Evolutionary conservation across 2,113 vertebrate genomes (phyloP), one percentile per base, ranked within the genome.

Genomic region (Vimba vimba): DNA sequence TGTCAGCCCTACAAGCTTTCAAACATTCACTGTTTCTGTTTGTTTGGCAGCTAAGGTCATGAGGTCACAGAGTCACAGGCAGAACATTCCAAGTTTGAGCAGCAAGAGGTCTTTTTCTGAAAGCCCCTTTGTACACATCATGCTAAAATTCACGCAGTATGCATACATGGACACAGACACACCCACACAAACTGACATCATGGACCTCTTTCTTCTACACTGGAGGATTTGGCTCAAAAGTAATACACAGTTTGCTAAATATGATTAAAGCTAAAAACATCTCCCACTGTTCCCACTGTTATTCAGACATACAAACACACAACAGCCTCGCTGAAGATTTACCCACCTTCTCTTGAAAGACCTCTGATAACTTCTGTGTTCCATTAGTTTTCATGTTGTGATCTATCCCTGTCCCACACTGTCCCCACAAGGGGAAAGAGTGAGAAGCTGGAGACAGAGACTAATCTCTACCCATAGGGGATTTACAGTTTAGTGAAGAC

Each of bases 291-390:
- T 23, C 5, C n/a, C 43, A 76, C 0, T 33, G 17, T 33, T 64
- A 79, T 60, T 47, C 15, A 52, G 13, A 71, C 27, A 47, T 74
- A 66, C 39, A 62, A 10, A 45, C 66, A 76, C 85, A 82, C 30
- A 76, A 68, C 17, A 85, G 7, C 11, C 84, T 43, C 52, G 39
- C 17, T 11, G 13, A 55, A 57, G 50, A 33, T 88, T 27, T 77
- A 91, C 93, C 64, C 85, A 94, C 93, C 92, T 94, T 93, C 74
- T 90, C 86, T 79, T 83, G 90, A 86, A 91, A 88, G 47, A 92
- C 55, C 87, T 91, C 88, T 78, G 79, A 76, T 80, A 90, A 85
- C 80, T 93, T 94, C 88, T 64, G 86, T 11, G 75, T 78, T 82
- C 76, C 80, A 2, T 11, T 73, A 43, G 86, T 91, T 88, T 83